Evolutionary conservation across 92 coral and sea anemone species (phyloP).

Genomic region (Actinernus sp.): DNA sequence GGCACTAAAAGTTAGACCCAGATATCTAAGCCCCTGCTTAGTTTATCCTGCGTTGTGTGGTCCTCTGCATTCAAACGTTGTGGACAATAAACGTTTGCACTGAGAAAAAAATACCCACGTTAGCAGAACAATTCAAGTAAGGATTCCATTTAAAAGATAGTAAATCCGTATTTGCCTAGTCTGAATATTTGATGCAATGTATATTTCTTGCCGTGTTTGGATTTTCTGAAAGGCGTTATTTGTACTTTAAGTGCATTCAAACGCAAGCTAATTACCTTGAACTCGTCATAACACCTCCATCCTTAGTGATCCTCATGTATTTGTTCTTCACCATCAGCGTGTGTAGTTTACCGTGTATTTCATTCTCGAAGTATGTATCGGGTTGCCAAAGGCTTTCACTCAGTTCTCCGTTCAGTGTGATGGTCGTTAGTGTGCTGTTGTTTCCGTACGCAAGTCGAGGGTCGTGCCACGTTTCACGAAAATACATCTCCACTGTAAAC

Average conservation of each 20-base stretch:
- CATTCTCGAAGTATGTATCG: conserved; percentile 81
- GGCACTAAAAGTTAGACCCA: too few species aligned
- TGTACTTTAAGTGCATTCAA: not conserved
- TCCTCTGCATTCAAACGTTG: too few species aligned
- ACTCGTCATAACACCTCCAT: conserved; percentile 68
- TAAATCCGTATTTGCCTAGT: too few species aligned
- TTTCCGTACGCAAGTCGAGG: conserved; percentile 50
- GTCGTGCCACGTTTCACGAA: conserved; percentile 82
- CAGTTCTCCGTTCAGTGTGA: conserved; percentile 58
- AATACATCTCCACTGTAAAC: conserved; percentile 75
- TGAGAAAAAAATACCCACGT: too few species aligned
- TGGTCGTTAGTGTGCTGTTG: conserved; percentile 16
- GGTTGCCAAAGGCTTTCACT: conserved; percentile 83
- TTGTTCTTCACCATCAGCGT: conserved; percentile 68
- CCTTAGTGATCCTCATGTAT: conserved; percentile 45
- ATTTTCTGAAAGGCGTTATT: too few species aligned
- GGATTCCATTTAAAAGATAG: too few species aligned
- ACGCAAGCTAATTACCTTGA: conserved; percentile 43
- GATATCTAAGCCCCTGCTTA: too few species aligned
- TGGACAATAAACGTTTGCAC: too few species aligned
- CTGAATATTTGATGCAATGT: too few species aligned
- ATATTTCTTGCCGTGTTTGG: too few species aligned
- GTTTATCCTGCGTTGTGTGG: too few species aligned
- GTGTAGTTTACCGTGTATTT: conserved; percentile 63
- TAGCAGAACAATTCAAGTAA: too few species aligned